A percentile compares a stretch with the other conserved stretches of the same genome.
phyloP scores from a whole-genome alignment of 2,797 vertebrate species.

The Danionella dracula region DNA sequence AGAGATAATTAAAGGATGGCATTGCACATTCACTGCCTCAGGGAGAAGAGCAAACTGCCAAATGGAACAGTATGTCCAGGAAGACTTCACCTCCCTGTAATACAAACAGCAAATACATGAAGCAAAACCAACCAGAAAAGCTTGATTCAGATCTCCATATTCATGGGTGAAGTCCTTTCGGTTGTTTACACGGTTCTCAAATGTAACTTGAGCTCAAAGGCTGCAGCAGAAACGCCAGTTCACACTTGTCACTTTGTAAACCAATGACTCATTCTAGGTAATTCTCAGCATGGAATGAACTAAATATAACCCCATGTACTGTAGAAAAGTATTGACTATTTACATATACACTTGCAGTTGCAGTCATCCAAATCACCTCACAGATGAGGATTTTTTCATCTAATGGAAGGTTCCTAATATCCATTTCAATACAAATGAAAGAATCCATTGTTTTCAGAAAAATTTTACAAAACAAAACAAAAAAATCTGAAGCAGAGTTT shows the following conservation, averaged over 20 bases:
- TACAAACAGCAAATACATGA: background rate
- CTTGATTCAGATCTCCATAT: background rate
- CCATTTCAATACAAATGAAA: no score
- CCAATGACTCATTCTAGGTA: constrained; percentile 26
- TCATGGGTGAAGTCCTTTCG: background rate
- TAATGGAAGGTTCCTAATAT: no score
- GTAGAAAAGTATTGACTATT: background rate
- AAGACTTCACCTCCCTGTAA: background rate
- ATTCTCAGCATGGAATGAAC: constrained; percentile 21
- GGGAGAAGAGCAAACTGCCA: background rate
- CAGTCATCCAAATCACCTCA: no score
- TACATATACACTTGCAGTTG: no score
- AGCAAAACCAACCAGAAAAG: background rate
- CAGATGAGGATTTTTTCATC: no score
- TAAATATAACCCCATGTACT: constrained; percentile 34
- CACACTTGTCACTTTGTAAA: constrained; percentile 21
- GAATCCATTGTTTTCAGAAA: no score
- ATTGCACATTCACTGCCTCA: background rate
- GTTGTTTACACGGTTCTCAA: constrained; percentile 34
- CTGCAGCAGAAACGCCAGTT: constrained; percentile 6
- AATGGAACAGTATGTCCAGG: background rate
- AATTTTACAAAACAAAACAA: no score
- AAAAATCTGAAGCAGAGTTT: no score
- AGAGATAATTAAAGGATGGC: background rate
- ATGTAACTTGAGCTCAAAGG: constrained; percentile 33